Conservation (phyloP, 2,113 vertebrate genomes). For the Mohoua ochrocephala region DNA sequence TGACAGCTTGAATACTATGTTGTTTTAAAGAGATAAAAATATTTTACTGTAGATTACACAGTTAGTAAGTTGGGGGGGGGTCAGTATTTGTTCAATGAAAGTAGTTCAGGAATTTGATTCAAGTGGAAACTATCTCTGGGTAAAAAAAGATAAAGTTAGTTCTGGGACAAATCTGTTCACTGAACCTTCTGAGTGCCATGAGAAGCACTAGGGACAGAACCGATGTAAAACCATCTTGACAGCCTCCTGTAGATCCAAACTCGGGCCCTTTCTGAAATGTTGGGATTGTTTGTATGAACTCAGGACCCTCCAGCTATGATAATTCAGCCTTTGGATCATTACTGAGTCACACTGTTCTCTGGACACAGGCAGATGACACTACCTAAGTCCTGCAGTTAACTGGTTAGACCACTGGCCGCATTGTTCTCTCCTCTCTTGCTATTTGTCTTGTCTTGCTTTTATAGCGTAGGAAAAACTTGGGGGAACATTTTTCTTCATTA, state of each 20-base stretch:
- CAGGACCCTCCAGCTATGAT: not conserved
- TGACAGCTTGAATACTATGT: not conserved
- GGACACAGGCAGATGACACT: not conserved
- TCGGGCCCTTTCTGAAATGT: not conserved
- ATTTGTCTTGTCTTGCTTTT: not conserved
- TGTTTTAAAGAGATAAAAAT: not conserved
- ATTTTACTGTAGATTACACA: not conserved
- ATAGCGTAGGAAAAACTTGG: not conserved
- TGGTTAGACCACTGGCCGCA: not conserved
- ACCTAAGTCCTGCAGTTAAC: not conserved
- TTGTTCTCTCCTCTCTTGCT: not conserved
- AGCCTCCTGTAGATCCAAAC: not conserved
- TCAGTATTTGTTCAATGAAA: not conserved
- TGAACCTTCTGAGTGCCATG: not conserved
- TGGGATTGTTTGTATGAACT: not conserved
- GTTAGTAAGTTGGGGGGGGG: rapidly evolving
- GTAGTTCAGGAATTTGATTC: not conserved
- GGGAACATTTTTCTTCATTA: not conserved
- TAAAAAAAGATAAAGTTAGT: not conserved
- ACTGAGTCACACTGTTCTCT: not conserved
- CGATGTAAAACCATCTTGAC: not conserved
- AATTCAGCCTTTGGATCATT: not conserved
- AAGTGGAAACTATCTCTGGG: not conserved
- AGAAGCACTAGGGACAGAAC: not conserved
- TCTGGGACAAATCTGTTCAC: not conserved